Base-by-base conservation (phyloP, 1,140 invertebrate species). In the Conopomorpha cramerella region DNA sequence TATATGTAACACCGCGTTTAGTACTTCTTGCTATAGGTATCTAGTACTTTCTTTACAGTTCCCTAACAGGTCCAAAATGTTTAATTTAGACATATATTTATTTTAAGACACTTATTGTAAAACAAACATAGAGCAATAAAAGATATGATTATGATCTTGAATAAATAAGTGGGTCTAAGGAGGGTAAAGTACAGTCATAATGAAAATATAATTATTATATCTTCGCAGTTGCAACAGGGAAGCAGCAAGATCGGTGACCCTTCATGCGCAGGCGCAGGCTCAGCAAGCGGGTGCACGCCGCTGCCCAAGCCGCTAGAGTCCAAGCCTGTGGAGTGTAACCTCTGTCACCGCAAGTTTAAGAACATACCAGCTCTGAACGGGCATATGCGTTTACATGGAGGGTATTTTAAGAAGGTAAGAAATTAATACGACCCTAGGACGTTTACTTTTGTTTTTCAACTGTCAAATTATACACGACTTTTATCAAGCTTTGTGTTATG, bases 351-450 rank as follows among this genome's bases (percentile, higher is more conserved):
- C 32, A 90, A 93, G 70, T 97, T 98, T 77, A 97, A 97, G 80
- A 98, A 97, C 72, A 90, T 96, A 66, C 93, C 95, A 4, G 95
- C 95, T 11, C 83, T 98, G 17, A 98, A 98, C 79, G 95, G 95
- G 10, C 95, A 98, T 62, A 98, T 97, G 95, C 81, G 95, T 50
- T 80, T 97, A 14, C 95, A 98, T 77, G 95, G 95, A 10, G 95
- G 95, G 35, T 97, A 96, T 71, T 93, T 95, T 61, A 96, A 96
- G 74, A 96, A 96, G 85, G 91, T 91, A 66, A n/a, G n/a, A n/a
- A 50, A 43, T 30, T 12, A n/a, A n/a, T n/a, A n/a, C n/a, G n/a
- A n/a, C n/a, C n/a, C n/a, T n/a, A n/a, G n/a, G n/a, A n/a, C n/a
- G n/a, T n/a, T n/a, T n/a, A n/a, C n/a, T n/a, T n/a, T n/a, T n/a